These are phyloP conservation scores for Artibeus lituratus DNA, from an alignment of 2,797 vertebrate species.

Conservation along the genomic window DNA sequence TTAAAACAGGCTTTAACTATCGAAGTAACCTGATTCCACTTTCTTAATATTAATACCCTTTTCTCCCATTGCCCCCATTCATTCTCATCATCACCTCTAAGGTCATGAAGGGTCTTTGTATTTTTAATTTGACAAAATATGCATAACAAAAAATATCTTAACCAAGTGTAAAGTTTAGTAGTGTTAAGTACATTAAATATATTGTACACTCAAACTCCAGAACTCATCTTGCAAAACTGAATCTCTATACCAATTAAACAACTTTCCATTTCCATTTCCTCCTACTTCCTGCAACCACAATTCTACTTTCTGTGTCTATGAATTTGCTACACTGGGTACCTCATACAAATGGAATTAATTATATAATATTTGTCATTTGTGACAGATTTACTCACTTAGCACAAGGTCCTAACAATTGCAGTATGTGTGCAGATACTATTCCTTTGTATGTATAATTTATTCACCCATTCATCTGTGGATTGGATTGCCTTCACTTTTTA, in stretches of 20 bases:
- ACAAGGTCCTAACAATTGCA: background rate
- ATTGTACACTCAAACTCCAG: background rate
- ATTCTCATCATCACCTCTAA: background rate
- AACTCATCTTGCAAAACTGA: background rate
- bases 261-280: background rate
- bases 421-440: background rate
- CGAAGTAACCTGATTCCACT: background rate
- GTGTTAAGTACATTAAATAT: background rate
- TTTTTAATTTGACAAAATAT: background rate
- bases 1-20: background rate
- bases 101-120: too few species aligned
- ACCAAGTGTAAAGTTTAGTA: background rate
- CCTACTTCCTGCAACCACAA: background rate
- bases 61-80: background rate
- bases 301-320: background rate
- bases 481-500: background rate
- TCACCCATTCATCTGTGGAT: background rate
- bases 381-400: background rate
- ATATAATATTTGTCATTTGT: background rate
- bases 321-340: background rate
- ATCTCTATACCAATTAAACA: background rate
- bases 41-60: background rate
- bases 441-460: background rate
- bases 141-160: background rate
- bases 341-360: background rate